A percentile compares a stretch with the other conserved stretches of the same genome.
Conservation (phyloP, 2,888 invertebrate genomes). For the Brenthis hecate region DNA sequence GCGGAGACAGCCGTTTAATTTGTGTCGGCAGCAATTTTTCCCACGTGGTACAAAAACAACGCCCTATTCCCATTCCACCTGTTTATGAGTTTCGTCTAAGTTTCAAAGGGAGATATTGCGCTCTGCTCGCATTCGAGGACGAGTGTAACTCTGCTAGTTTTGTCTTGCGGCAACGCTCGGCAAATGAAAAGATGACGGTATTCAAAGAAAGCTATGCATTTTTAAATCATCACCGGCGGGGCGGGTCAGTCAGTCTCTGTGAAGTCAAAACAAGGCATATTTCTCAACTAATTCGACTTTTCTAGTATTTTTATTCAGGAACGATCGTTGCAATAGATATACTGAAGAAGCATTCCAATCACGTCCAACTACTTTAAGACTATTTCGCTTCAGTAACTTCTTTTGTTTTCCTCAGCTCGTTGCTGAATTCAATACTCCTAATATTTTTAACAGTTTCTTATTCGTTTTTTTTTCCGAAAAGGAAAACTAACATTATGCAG, state of each 20-base stretch:
- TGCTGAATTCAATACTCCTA: slow-evolving; percentile 27
- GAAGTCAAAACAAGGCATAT: slow-evolving; percentile 29
- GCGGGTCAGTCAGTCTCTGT: slow-evolving; percentile 31
- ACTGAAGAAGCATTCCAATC: slow-evolving; percentile 48
- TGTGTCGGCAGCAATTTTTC: slow-evolving; percentile 47
- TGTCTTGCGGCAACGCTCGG: slow-evolving; percentile 68
- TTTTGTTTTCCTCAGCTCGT: slow-evolving; percentile 20
- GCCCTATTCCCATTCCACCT: slow-evolving; percentile 64
- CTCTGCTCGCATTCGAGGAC: slow-evolving; percentile 68
- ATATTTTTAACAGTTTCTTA: slow-evolving; percentile 25
- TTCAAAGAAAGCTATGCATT: slow-evolving; percentile 71
- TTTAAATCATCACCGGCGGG: slow-evolving; percentile 63
- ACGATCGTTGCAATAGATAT: slow-evolving; percentile 10
- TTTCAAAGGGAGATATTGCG: slow-evolving; percentile 76
- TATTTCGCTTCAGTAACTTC: slow-evolving; percentile 38
- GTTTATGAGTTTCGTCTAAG: slow-evolving; percentile 68
- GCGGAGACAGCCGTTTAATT: slow-evolving; percentile 39
- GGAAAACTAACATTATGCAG: slow-evolving; percentile 23
- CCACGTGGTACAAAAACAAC: slow-evolving; percentile 53
- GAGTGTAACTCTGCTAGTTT: slow-evolving; percentile 77
- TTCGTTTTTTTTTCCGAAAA: slow-evolving; percentile 25
- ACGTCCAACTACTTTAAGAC: slow-evolving; percentile 49
- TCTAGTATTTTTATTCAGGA: slow-evolving; percentile 24
- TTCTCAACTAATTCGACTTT: slow-evolving; percentile 31
- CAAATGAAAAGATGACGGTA: slow-evolving; percentile 72